These are phyloP conservation scores for Agrilus planipennis DNA, from an alignment of 1,140 invertebrate species.

Conservation along the genomic window DNA sequence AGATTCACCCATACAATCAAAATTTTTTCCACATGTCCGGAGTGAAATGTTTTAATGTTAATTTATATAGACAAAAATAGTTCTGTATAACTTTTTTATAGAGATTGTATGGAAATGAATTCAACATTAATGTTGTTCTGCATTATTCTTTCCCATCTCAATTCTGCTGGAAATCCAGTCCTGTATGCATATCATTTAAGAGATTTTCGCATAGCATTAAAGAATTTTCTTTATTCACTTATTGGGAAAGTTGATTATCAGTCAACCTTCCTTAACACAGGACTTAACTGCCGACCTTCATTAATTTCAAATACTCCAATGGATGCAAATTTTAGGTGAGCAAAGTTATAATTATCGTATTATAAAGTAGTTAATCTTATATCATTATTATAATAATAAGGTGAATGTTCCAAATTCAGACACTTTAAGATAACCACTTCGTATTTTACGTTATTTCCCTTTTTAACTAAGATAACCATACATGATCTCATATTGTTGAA, in stretches of 20 bases:
- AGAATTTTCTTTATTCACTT: conserved; percentile 47
- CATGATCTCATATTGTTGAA: too few species aligned
- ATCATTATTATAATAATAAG: too few species aligned
- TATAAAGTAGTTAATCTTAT: too few species aligned
- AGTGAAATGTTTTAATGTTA: too few species aligned
- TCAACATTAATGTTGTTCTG: conserved; percentile 61
- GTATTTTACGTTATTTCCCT: too few species aligned
- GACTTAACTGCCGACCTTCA: conserved; percentile 14
- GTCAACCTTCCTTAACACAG: conserved; percentile 17
- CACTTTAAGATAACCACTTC: too few species aligned
- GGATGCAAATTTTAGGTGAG: not conserved
- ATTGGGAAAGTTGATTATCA: conserved; percentile 38
- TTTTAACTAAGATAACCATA: too few species aligned
- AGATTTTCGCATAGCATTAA: conserved; percentile 67
- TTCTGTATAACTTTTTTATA: too few species aligned
- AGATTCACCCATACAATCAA: too few species aligned
- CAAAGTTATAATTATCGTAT: not conserved
- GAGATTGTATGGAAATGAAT: conserved; percentile 44
- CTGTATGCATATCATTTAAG: conserved; percentile 83
- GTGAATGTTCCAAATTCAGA: too few species aligned
- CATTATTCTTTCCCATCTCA: conserved; percentile 79
- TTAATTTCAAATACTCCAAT: not conserved
- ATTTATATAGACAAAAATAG: too few species aligned
- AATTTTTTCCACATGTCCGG: too few species aligned
- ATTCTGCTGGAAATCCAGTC: conserved; percentile 78